Base-by-base conservation (phyloP, 2,797 vertebrate species). In the Todus mexicanus region DNA sequence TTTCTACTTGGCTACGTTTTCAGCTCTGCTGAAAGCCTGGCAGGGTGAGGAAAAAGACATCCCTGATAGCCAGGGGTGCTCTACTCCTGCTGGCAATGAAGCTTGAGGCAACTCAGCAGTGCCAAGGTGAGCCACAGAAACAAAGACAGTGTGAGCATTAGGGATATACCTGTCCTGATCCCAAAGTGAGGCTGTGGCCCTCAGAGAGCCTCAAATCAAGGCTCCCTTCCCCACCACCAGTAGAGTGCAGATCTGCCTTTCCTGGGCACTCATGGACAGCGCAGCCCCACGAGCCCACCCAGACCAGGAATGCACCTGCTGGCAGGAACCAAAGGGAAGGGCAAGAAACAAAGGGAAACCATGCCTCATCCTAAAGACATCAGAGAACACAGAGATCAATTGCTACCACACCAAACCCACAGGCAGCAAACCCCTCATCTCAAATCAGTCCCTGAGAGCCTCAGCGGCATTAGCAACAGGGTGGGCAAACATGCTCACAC, bases 271-370 rank as follows among this genome's bases (percentile, higher is more conserved):
- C 4, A 0, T 2, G 27, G 54, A 42, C 37, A 81, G 23, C 14
- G 15, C 3, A 11, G 25, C 16, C 40, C 11, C 53, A 38, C 1
- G 0, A 79, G 35, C 23, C 40, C 18, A 22, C n/a, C 8, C 43
- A 53, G 26, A 50, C 4, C 57, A 31, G 17, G 8, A 16, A 22
- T 43, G 35, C 3, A 31, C 23, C 63, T 65, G 50, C 37, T 37
- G n/a, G 33, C 23, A 48, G 63, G 16, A 70, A 43, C 22, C 48
- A 48, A 48, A 70, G 43, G 3, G 27, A 74, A 84, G 21, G 33
- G 15, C 20, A 73, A 40, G 18, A 89, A 70, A 47, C 8, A 86
- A 61, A 72, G 12, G 17, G 21, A 73, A 82, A 70, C 12, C 23
- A 23, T 38, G 12, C 15, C 27, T 48, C 38, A 31, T 35, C 20